These are phyloP conservation scores for Oplegnathus fasciatus DNA, from an alignment of 2,113 vertebrate genomes.

Conservation along the genomic window DNA sequence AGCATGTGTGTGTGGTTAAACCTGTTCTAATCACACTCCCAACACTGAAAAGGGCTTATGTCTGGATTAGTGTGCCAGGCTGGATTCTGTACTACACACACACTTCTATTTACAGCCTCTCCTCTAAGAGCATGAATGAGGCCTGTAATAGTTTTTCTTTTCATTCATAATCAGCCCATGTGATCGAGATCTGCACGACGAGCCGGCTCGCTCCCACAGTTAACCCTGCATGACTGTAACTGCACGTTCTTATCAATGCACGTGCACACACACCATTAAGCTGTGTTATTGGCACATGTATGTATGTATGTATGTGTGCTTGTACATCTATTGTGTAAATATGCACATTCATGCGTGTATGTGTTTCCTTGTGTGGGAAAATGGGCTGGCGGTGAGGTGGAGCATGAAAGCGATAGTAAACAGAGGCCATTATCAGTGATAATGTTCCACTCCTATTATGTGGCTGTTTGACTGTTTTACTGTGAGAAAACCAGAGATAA, in stretches of 20 bases:
- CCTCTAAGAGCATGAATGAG: slow-evolving; percentile 55
- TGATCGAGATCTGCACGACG: slow-evolving; percentile 46
- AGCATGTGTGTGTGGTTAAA: slow-evolving; percentile 1
- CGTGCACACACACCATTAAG: slow-evolving; percentile 31
- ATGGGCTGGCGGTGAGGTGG: slow-evolving; percentile 52
- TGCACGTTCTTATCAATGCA: slow-evolving; percentile 24
- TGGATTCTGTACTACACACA: neutral
- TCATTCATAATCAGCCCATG: slow-evolving; percentile 63
- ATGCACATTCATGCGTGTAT: slow-evolving; percentile 43
- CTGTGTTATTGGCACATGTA: slow-evolving; percentile 18
- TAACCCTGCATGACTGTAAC: slow-evolving; percentile 8
- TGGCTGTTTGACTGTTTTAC: slow-evolving; percentile 73
- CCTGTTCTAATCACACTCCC: slow-evolving; percentile 21
- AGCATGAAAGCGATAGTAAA: slow-evolving; percentile 74
- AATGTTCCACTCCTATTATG: slow-evolving; percentile 63
- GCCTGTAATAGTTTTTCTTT: slow-evolving; percentile 53
- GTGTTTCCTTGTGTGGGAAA: slow-evolving; percentile 72
- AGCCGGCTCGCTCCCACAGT: slow-evolving; percentile 26
- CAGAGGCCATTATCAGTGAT: slow-evolving; percentile 69
- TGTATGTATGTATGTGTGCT: slow-evolving; percentile 13
- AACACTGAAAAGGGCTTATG: slow-evolving; percentile 37
- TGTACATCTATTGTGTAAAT: neutral
- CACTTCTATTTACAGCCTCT: slow-evolving; percentile 25
- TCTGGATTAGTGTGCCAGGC: slow-evolving; percentile 54
- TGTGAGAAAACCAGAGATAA: slow-evolving; percentile 80